phyloP scores from a whole-genome alignment of 2,113 vertebrate species.

The Leucopsar rothschildi region DNA sequence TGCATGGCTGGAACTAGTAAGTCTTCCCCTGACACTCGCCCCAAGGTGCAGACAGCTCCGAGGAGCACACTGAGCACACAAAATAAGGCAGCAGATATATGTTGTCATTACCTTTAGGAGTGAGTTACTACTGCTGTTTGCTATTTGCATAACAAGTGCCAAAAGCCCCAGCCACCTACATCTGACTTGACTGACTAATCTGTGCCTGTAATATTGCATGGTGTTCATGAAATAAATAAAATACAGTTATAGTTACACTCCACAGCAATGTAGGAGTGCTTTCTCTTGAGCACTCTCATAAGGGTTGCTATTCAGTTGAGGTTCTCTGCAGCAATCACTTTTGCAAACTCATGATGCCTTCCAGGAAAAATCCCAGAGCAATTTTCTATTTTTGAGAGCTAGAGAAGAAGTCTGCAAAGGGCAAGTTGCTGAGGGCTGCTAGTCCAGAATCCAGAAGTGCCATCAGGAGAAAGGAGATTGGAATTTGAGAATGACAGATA shows the following conservation, averaged over 20 bases:
- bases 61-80: neutral
- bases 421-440: neutral
- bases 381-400: slow-evolving; percentile 8
- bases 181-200: neutral
- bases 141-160: slow-evolving; percentile 1
- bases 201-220: neutral
- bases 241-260: neutral
- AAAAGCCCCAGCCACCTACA: neutral
- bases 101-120: neutral
- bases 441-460: neutral
- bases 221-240: neutral
- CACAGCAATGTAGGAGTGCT: neutral
- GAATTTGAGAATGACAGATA: neutral
- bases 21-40: neutral
- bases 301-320: neutral
- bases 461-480: neutral
- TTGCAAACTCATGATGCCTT: slow-evolving; percentile 2
- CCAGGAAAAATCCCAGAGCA: slow-evolving; percentile 24
- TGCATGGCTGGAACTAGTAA: neutral
- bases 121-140: neutral
- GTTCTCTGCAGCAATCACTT: neutral
- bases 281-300: neutral
- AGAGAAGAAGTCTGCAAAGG: neutral
- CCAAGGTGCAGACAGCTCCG: neutral
- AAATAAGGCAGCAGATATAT: neutral